These are phyloP conservation scores for Halyomorpha halys DNA, from an alignment of 1,140 invertebrate species.

Conservation along the genomic window DNA sequence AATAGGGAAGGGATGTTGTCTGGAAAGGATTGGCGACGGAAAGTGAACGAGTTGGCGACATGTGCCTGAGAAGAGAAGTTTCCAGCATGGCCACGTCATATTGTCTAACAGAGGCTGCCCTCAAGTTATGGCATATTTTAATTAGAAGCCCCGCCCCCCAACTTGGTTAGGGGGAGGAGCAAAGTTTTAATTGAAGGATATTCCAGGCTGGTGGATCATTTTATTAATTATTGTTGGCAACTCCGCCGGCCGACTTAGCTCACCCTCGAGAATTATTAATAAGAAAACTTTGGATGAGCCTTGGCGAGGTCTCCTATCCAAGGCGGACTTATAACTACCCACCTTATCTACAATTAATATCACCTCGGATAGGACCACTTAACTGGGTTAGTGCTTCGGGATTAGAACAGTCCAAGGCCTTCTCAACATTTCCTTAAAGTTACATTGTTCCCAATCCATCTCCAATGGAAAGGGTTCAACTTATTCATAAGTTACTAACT, in stretches of 20 bases:
- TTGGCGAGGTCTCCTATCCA: background rate
- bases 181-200: conserved; percentile 34
- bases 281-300: conserved; percentile 28
- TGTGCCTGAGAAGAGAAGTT: conserved; percentile 21
- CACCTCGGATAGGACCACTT: conserved; percentile 8
- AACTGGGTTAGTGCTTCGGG: background rate
- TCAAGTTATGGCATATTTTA: conserved; percentile 32
- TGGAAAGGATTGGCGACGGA: too few relatives aligned
- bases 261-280: conserved; percentile 28
- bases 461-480: too few relatives aligned
- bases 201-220: conserved; percentile 31
- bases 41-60: conserved; percentile 20
- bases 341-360: conserved; percentile 17
- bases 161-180: conserved; percentile 7
- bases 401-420: too few relatives aligned
- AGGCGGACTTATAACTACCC: conserved; percentile 6
- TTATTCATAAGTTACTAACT: too few relatives aligned
- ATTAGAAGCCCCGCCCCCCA: conserved; percentile 27
- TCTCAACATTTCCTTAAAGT: too few relatives aligned
- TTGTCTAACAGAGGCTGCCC: conserved; percentile 28
- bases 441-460: too few relatives aligned
- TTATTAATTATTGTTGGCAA: conserved; percentile 32
- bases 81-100: conserved; percentile 19
- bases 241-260: conserved; percentile 15
- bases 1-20: too few relatives aligned